Evolutionary conservation across 2,888 invertebrate species (phyloP), one percentile per base, ranked within the genome.

Genomic region (Epistrophe grossulariae): DNA sequence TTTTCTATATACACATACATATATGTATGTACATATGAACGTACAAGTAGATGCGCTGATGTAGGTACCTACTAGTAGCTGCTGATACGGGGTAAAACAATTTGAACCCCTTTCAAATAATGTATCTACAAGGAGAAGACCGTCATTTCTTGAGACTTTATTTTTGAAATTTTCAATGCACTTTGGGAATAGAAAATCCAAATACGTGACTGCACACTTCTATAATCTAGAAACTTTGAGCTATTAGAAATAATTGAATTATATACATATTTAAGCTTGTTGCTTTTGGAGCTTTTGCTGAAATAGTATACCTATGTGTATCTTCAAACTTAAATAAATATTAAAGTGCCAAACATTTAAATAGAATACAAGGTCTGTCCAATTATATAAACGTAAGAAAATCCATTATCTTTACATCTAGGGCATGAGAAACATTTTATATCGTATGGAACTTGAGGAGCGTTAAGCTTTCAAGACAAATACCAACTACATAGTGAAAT

Each of bases 201-300:
- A 10, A 55, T 64, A 82, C 81, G 81, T 82, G 77, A 71, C 71
- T 57, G 35, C 35, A 59, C 38, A 59, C 38, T 55, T 62, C n/a
- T 10, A 50, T 50, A 24, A 24, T 35, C 17, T 10, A 50, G n/a
- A 68, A 35, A 45, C 38, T 55, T 66, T 38, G 19, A 64, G 48
- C 50, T 50, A 68, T 68, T 68, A 50, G 68, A 31, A 35, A 50
- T 50, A 68, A 68, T 68, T 68, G 17, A 68, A 50, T 68, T 68
- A 19, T 48, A 31, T 10, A 6, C 6, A 17, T 15, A 55, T 28
- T 31, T 15, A 13, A 52, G 60, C 15, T 60, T 40, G 13, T 60
- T 60, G 19, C 40, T 43, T 0, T 35, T 6, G 28, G 19, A 19
- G 15, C 60, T 24, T 60, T n/a, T 28, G 0, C 10, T 19, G n/a